These are phyloP conservation scores for Arvicanthis niloticus DNA, from an alignment of 2,113 vertebrate genomes.

Conservation along the genomic window DNA sequence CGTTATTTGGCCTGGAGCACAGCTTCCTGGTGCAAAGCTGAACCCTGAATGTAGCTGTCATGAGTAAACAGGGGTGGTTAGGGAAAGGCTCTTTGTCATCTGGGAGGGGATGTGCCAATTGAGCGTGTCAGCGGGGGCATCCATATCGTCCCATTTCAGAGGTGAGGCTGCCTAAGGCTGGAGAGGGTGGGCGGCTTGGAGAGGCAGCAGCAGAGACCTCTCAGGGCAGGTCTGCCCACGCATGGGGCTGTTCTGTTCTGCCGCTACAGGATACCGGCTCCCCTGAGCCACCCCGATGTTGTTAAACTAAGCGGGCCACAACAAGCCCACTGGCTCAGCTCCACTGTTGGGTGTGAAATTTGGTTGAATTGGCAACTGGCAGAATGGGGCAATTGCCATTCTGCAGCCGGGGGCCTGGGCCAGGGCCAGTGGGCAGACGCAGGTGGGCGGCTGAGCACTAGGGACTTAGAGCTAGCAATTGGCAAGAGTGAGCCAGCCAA, in stretches of 20 bases:
- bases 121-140: not conserved
- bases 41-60: not conserved
- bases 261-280: constrained; percentile 41
- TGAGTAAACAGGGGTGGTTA: not conserved
- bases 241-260: constrained; percentile 50
- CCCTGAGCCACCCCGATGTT: not conserved
- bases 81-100: not conserved
- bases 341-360: constrained; percentile 78
- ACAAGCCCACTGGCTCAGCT: constrained; percentile 73
- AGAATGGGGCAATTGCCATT: constrained; percentile 74
- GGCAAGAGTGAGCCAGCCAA: constrained; percentile 14
- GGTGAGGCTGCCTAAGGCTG: constrained; percentile 26
- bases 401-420: constrained; percentile 68
- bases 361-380: constrained; percentile 72
- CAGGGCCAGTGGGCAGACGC: constrained; percentile 47
- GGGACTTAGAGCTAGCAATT: constrained; percentile 31
- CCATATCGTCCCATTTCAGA: constrained; percentile 22
- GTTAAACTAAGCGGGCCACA: constrained; percentile 65
- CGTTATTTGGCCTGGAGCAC: constrained; percentile 15
- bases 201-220: not conserved
- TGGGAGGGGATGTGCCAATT: not conserved
- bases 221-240: constrained; percentile 18
- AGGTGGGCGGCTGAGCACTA: constrained; percentile 42
- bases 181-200: not conserved
- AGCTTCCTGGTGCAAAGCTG: not conserved